A percentile compares a stretch with the other conserved stretches of the same genome.
phyloP scores from a whole-genome alignment of 2,797 vertebrate genomes.

The Erpetoichthys calabaricus region DNA sequence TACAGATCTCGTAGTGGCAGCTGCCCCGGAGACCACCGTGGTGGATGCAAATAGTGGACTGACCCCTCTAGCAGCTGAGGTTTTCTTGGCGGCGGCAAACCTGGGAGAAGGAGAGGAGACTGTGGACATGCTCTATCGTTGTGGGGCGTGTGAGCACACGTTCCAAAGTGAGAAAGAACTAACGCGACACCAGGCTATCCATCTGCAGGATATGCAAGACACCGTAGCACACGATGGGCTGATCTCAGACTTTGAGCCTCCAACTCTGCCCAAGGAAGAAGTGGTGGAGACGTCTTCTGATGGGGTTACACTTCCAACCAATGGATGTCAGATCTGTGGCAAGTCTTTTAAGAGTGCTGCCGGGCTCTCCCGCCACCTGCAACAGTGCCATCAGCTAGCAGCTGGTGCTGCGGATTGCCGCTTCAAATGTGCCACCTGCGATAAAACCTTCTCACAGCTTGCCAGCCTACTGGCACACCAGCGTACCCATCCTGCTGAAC shows the following conservation, averaged over 20 bases:
- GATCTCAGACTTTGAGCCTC: constrained; percentile 38
- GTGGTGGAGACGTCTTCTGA: constrained; percentile 48
- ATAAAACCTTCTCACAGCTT: constrained; percentile 64
- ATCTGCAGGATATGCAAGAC: constrained; percentile 25
- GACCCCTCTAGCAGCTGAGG: background rate
- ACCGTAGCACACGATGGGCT: background rate
- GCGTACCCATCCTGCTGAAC: constrained; percentile 77
- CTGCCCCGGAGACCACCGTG: constrained; percentile 28
- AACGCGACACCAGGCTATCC: constrained; percentile 62
- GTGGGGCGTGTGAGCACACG: constrained; percentile 66
- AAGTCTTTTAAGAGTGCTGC: constrained; percentile 75
- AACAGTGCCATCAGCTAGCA: constrained; percentile 37
- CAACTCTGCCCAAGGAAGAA: constrained; percentile 60
- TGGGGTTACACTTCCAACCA: constrained; percentile 15
- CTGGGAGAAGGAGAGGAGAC: constrained; percentile 49
- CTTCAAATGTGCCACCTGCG: constrained; percentile 76
- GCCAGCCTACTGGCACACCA: constrained; percentile 79
- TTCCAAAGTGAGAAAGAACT: constrained; percentile 65
- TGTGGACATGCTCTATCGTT: constrained; percentile 65
- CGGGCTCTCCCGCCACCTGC: constrained; percentile 70
- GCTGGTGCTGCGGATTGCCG: constrained; percentile 43
- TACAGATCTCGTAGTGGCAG: constrained; percentile 59
- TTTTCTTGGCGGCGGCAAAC: constrained; percentile 35
- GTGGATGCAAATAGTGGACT: background rate
- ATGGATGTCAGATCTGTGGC: constrained; percentile 64